Evolutionary conservation across 2,113 vertebrate genomes (phyloP).

Genomic region (Proteles cristata): DNA sequence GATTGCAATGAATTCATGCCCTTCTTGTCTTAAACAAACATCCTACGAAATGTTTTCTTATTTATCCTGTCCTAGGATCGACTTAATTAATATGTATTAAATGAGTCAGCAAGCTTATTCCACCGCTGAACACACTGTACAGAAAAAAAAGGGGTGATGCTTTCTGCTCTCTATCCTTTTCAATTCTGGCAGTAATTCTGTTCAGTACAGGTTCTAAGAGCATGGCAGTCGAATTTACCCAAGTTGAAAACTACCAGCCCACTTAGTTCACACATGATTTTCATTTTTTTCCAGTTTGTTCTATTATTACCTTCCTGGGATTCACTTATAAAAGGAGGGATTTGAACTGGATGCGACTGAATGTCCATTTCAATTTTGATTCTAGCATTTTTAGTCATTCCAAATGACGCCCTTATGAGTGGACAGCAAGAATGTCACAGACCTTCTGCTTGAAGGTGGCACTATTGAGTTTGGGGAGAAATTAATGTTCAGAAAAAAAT

Average conservation of each 20-base stretch:
- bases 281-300: background rate
- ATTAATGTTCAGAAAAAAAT: background rate
- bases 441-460: background rate
- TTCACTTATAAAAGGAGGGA: background rate
- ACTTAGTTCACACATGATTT: background rate
- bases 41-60: background rate
- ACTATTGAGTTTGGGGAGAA: background rate
- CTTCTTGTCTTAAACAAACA: background rate
- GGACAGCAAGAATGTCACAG: background rate
- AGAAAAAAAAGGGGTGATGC: background rate
- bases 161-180: conserved; percentile 13
- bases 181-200: background rate
- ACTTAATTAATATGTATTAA: background rate
- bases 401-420: background rate
- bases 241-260: background rate
- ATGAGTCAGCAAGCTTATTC: background rate
- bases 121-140: background rate
- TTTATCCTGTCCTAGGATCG: background rate
- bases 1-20: background rate
- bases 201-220: background rate
- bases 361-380: background rate
- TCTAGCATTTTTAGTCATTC: background rate
- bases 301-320: background rate
- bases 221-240: background rate
- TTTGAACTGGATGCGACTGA: background rate